These are phyloP conservation scores for Cherax destructor DNA, from an alignment of 1,140 invertebrate species.

Conservation along the genomic window DNA sequence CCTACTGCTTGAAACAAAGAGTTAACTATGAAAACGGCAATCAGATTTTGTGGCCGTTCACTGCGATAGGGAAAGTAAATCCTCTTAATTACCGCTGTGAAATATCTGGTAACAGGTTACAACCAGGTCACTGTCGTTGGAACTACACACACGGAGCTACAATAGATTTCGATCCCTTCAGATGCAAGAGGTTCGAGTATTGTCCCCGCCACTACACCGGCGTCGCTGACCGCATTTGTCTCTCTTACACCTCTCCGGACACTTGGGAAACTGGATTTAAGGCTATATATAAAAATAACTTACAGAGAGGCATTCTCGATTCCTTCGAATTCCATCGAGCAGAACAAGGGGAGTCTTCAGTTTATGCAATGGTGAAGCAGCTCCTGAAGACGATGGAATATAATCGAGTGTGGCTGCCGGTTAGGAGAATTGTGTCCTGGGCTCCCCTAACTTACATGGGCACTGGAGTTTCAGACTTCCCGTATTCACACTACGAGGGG, in stretches of 20 bases:
- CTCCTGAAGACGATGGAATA: not conserved
- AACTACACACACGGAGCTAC: conserved; percentile 63
- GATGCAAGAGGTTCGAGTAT: conserved; percentile 51
- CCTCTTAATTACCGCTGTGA: conserved; percentile 47
- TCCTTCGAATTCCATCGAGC: not conserved
- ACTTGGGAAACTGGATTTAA: conserved; percentile 47
- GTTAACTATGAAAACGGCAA: not conserved
- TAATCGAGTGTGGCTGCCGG: conserved; percentile 45
- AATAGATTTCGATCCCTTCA: conserved; percentile 21
- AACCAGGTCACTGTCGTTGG: conserved; percentile 45
- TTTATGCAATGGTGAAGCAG: conserved; percentile 18
- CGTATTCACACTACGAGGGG: conserved; percentile 1
- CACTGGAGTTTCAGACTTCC: conserved; percentile 1
- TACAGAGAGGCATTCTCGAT: conserved; percentile 42
- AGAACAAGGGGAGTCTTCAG: not conserved
- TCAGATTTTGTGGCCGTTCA: conserved; percentile 41
- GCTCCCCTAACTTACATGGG: conserved; percentile 42
- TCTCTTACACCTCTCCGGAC: not conserved
- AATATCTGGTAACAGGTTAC: conserved; percentile 15
- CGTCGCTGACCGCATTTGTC: conserved; percentile 39
- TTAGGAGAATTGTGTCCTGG: conserved; percentile 14
- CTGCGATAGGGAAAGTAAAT: conserved; percentile 22
- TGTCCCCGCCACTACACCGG: conserved; percentile 54
- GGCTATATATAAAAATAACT: conserved; percentile 11
- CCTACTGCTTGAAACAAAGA: conserved; percentile 16